These are phyloP conservation scores for Pandion haliaetus DNA, from an alignment of 2,113 vertebrate species.

Conservation along the genomic window DNA sequence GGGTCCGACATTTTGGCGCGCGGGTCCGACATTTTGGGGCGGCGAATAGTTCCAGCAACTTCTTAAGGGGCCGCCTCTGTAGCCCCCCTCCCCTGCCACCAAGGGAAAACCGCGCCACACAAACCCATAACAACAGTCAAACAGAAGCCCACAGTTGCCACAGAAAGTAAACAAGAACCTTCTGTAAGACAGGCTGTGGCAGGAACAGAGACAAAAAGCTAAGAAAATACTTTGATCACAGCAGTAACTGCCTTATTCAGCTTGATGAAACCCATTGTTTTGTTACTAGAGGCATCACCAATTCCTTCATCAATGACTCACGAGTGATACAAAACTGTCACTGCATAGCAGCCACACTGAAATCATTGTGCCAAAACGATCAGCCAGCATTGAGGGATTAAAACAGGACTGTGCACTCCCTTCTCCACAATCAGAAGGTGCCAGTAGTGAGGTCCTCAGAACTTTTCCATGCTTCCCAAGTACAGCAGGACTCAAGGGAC, in stretches of 20 bases:
- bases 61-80: no score
- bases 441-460: background rate
- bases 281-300: background rate
- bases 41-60: no score
- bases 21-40: no score
- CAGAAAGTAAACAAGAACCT: background rate
- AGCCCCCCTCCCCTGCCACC: no score
- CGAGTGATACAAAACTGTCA: background rate
- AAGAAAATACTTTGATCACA: background rate
- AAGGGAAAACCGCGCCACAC: no score
- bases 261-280: background rate
- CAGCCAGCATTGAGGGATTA: background rate
- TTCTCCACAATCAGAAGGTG: background rate
- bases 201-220: background rate
- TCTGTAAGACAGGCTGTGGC: background rate
- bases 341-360: background rate
- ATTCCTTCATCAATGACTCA: background rate
- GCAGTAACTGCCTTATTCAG: background rate
- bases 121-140: no score
- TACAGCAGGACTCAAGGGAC: background rate
- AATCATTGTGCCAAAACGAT: background rate
- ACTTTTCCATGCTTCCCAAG: background rate
- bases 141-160: background rate
- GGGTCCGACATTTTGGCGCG: no score
- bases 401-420: background rate